Evolutionary conservation across 2,113 vertebrate species (phyloP), one percentile per base, ranked within the genome.

Genomic region (Austrofundulus limnaeus): DNA sequence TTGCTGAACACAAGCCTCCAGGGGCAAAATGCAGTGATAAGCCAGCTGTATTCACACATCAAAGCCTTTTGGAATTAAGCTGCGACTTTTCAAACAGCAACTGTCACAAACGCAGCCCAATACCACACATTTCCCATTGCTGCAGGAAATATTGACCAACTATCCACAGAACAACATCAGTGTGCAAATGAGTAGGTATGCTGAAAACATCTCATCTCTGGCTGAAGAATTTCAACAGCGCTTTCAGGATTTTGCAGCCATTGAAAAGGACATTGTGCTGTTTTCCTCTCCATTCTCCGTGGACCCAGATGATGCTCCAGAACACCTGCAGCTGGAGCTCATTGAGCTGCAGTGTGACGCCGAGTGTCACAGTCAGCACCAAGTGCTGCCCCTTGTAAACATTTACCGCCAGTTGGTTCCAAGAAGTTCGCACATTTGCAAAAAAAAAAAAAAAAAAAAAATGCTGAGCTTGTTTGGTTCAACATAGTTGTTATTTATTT

Each of bases 391-490:
- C 7, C 25, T 28, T 28, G 25, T 28, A 4, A 28, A 28, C 25
- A 4, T 28, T 28, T 28, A 28, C 25, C 25, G 7, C 25, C 25
- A 28, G 25, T 7, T 28, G 25, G 25, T 28, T 28, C 25, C 25
- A 28, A 28, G 25, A 28, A 7, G 7, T 28, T 28, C 3, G 7
- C 3, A 28, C 25, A 28, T 3, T 28, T 28, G 25, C 25, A 28
- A 28, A 28, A 28, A 28, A 28, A 28, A 4, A 28, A 28, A 28
- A 28, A 28, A 28, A 28, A 28, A 4, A 28, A 14, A 16, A 43
- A 43, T 43, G 41, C 41, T 3, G 41, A 64, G 61, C 39, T 72
- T 72, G 51, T 62, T 61, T 69, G 52, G 59, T 8, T 71, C 25
- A 1, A 51, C 55, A 20, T 55, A 41, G 39, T n/a, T n/a, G n/a